Evolutionary conservation across 1,140 invertebrate species (phyloP).

Genomic region (Apolygus lucorum): DNA sequence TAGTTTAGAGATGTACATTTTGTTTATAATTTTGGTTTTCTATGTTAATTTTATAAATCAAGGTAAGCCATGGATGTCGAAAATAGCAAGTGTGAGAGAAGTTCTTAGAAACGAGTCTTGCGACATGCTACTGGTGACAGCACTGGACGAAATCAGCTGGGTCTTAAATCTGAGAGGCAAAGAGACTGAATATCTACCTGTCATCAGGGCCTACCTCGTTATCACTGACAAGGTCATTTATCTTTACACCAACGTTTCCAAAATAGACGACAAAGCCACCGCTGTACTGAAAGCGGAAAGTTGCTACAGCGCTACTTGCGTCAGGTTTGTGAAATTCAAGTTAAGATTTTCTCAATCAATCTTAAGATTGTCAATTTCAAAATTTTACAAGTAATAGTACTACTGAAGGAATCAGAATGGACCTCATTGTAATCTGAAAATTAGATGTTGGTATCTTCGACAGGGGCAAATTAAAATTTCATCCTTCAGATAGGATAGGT

Average conservation of each 20-base stretch:
- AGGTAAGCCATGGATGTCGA: conserved; percentile 62
- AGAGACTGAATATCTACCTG: conserved; percentile 81
- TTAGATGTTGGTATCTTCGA: too few species aligned
- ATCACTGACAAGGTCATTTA: conserved; percentile 53
- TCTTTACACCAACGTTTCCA: conserved; percentile 52
- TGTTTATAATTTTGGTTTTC: not conserved
- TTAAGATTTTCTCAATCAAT: too few species aligned
- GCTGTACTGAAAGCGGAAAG: conserved; percentile 50
- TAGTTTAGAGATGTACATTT: not conserved
- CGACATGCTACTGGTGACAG: conserved; percentile 74
- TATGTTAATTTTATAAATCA: conserved; percentile 28
- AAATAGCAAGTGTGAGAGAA: conserved; percentile 56
- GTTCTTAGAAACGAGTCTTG: conserved; percentile 55
- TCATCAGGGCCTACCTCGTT: conserved; percentile 69
- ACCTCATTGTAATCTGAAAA: too few species aligned
- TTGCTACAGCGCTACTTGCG: conserved; percentile 53
- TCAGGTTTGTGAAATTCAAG: too few species aligned
- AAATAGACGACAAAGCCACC: conserved; percentile 46
- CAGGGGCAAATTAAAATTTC: too few species aligned
- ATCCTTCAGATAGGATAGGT: too few species aligned
- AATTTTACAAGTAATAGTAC: too few species aligned
- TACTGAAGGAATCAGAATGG: too few species aligned
- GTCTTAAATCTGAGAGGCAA: conserved; percentile 87
- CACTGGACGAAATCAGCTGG: conserved; percentile 89
- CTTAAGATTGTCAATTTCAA: not conserved